These are phyloP conservation scores for Belonocnema kinseyi DNA, from an alignment of 1,140 invertebrate genomes.

Conservation along the genomic window DNA sequence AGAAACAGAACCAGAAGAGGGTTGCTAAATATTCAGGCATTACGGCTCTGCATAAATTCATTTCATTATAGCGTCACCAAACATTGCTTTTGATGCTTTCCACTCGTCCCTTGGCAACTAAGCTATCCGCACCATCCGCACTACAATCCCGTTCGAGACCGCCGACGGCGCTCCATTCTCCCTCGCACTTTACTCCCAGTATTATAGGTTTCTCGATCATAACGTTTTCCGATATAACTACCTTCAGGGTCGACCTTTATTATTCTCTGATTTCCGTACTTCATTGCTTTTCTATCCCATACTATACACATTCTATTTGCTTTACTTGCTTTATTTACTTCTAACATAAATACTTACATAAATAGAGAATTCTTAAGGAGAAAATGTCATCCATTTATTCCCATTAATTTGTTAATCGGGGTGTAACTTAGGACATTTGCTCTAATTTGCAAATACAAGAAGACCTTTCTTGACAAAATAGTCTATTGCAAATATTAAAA, in stretches of 20 bases:
- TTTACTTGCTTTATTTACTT: neutral
- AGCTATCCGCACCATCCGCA: constrained; percentile 57
- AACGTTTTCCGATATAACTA: constrained; percentile 24
- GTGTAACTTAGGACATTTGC: too few species aligned
- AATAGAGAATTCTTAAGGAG: too few species aligned
- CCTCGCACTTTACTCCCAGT: constrained; percentile 28
- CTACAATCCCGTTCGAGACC: constrained; percentile 63
- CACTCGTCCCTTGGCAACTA: constrained; percentile 63
- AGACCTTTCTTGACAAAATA: too few species aligned
- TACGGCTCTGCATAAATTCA: constrained; percentile 81
- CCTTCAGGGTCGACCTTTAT: constrained; percentile 23
- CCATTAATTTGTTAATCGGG: too few species aligned
- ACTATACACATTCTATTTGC: neutral
- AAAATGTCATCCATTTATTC: too few species aligned
- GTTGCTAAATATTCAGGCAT: constrained; percentile 80
- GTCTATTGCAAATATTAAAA: too few species aligned
- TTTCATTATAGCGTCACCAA: constrained; percentile 80
- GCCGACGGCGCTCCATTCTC: constrained; percentile 63
- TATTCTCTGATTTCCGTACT: constrained; percentile 6
- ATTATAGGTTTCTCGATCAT: constrained; percentile 27
- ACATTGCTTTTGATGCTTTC: constrained; percentile 78
- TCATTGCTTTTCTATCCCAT: constrained; percentile 11
- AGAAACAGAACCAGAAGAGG: constrained; percentile 73
- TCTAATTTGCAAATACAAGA: too few species aligned
- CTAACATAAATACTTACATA: too few species aligned